These are phyloP conservation scores for Drosophila insularis DNA, from an alignment of 1,140 invertebrate genomes.

Conservation along the genomic window DNA sequence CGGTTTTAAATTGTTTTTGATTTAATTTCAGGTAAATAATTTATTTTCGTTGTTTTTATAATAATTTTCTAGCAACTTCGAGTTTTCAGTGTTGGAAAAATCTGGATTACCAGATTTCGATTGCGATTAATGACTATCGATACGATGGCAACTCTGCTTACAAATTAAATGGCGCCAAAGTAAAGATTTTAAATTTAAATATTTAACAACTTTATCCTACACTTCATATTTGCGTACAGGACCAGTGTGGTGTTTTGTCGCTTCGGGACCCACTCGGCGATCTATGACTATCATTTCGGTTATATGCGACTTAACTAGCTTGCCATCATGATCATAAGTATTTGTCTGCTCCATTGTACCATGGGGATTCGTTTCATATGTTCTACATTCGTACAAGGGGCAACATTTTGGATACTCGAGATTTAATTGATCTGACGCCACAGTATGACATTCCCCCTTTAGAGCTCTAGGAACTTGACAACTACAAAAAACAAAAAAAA, in stretches of 20 bases:
- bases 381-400: constrained; percentile 68
- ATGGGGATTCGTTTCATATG: constrained; percentile 29
- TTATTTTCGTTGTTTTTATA: constrained; percentile 16
- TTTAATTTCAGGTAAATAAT: background rate
- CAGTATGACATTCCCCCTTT: constrained; percentile 47
- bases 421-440: constrained; percentile 40
- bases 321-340: constrained; percentile 66
- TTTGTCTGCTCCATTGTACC: constrained; percentile 53
- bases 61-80: constrained; percentile 29
- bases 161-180: background rate
- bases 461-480: constrained; percentile 54
- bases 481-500: constrained; percentile 40
- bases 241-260: background rate
- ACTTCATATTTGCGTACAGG: constrained; percentile 53
- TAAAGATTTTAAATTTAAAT: background rate
- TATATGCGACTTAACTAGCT: constrained; percentile 41
- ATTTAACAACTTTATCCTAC: constrained; percentile 11
- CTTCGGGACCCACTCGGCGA: background rate
- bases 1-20: constrained; percentile 10
- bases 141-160: too few species aligned
- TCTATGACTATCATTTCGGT: constrained; percentile 51
- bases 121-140: background rate
- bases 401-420: constrained; percentile 71
- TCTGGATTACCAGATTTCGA: too few species aligned
- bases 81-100: too few species aligned